Evolutionary conservation across 2,113 vertebrate species (phyloP), one percentile per base, ranked within the genome.

Genomic region (Pithys albifrons): DNA sequence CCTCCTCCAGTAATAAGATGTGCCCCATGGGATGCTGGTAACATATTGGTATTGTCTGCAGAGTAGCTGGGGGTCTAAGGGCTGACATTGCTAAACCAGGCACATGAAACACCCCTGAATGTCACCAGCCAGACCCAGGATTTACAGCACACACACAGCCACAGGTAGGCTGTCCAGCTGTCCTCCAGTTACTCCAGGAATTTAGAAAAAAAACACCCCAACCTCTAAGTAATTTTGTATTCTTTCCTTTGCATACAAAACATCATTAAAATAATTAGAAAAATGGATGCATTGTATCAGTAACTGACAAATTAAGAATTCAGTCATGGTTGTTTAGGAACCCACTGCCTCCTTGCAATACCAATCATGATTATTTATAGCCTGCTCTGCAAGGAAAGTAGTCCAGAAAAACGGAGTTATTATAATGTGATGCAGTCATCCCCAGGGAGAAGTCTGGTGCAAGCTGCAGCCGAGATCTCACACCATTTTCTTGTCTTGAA

Each of bases 281-380:
- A 94, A 86, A 39, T 45, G 89, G 79, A 93, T 24, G 49, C 31
- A 85, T 77, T 88, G 51, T 91, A 90, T 94, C 83, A 82, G 70
- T 89, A 91, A 82, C 76, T 72, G 73, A 75, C 69, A 95, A 92
- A 94, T 93, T 84, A 93, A 58, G 79, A 96, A 75, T 91, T 80
- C 5, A 14, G 80, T 85, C 86, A 69, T 23, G 15, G 83, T 39
- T 93, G 61, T 72, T 89, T 65, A 91, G 73, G 88, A 92, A 54
- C 66, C 48, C 54, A 29, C 66, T 87, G 91, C 41, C 62, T 87
- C 62, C 62, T 69, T 73, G 86, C 61, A 78, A 76, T 92, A 91
- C 76, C 91, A 89, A 65, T 93, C 78, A 93, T 81, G 66, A 96
- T 89, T 96, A 92, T 92, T 93, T 95, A 94, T 87, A 76, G 83